A percentile compares a stretch with the other conserved stretches of the same genome.
Evolutionary conservation across 1,140 invertebrate genomes (phyloP).

Genomic region (Solenopsis invicta): DNA sequence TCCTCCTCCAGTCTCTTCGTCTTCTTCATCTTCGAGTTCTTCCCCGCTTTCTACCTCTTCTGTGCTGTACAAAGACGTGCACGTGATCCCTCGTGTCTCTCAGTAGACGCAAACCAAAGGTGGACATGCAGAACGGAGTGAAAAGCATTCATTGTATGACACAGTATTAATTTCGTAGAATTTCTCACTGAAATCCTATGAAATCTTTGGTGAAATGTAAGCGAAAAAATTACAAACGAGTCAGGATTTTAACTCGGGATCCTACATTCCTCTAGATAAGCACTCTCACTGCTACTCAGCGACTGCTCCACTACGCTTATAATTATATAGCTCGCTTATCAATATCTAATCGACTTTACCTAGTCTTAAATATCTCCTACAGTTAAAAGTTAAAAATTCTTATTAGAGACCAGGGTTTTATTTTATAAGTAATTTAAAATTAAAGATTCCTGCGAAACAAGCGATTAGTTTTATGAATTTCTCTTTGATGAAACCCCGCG

Average conservation of each 20-base stretch:
- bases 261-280: no score
- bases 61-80: conserved; percentile 63
- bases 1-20: background rate
- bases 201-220: background rate
- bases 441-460: background rate
- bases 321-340: no score
- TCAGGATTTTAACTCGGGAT: no score
- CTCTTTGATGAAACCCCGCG: background rate
- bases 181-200: background rate
- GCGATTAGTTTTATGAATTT: conserved; percentile 28
- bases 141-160: background rate
- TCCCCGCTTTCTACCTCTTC: conserved; percentile 46
- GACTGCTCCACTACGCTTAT: no score
- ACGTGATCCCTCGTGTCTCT: conserved; percentile 28
- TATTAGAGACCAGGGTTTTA: background rate
- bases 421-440: conserved; percentile 3
- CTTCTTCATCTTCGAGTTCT: conserved; percentile 30
- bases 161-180: background rate
- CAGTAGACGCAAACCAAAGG: conserved; percentile 24
- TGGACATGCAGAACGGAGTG: background rate
- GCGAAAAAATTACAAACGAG: no score
- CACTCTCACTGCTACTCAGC: no score
- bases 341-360: no score
- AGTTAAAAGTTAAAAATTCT: conserved; percentile 2
- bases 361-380: no score